Evolutionary conservation across 2,113 vertebrate genomes (phyloP).

Genomic region (Thalassarche chlororhynchos): DNA sequence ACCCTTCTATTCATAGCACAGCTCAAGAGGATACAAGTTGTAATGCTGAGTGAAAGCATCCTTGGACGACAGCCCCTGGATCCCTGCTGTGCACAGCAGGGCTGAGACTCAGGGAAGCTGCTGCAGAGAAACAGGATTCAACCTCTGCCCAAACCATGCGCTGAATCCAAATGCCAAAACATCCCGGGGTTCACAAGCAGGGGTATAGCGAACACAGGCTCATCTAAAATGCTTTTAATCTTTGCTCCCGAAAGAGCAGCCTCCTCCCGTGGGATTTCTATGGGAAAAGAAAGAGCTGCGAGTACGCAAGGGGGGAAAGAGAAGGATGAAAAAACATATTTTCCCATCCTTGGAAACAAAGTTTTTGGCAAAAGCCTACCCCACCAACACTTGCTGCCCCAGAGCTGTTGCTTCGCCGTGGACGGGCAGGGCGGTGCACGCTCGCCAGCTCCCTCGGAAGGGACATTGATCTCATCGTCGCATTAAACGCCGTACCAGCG

Average conservation of each 20-base stretch:
- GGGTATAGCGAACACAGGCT: neutral
- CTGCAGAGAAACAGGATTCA: neutral
- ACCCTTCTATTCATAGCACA: neutral
- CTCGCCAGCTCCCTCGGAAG: neutral
- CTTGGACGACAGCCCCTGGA: constrained; percentile 13
- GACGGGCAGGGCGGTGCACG: neutral
- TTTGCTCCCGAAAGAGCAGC: neutral
- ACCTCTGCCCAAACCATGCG: neutral
- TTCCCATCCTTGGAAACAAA: neutral
- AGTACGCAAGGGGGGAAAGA: neutral
- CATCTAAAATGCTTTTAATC: constrained; percentile 43
- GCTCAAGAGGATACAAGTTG: constrained; percentile 3
- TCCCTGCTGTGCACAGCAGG: constrained; percentile 31
- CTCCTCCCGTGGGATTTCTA: neutral
- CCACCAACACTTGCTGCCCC: neutral
- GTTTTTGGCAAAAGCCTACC: neutral
- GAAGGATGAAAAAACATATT: neutral
- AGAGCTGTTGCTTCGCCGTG: neutral
- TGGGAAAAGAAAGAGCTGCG: neutral
- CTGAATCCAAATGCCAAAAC: constrained; percentile 31
- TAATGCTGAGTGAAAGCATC: constrained; percentile 38
- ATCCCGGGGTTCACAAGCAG: neutral
- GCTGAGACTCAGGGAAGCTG: neutral
- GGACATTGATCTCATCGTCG: constrained; percentile 54
- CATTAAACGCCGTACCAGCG: constrained; percentile 53